A percentile compares a stretch with the other conserved stretches of the same genome.
Evolutionary conservation across 2,888 invertebrate genomes (phyloP).

Genomic region (Acanthococcus lagerstroemiae): DNA sequence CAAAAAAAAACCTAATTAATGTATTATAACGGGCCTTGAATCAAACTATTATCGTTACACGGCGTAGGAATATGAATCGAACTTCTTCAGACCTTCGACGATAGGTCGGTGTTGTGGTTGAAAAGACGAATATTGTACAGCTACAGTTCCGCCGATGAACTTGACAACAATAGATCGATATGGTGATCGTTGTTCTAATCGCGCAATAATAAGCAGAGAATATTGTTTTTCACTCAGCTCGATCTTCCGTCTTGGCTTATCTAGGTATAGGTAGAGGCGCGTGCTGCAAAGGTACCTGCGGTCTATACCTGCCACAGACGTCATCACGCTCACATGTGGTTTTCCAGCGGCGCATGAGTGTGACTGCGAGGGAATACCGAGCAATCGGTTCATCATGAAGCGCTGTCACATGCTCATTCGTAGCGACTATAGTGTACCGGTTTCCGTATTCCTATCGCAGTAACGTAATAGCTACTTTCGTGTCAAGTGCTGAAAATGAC

Average conservation of each 20-base stretch:
- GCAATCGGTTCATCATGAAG: too few relatives aligned
- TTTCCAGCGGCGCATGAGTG: too few relatives aligned
- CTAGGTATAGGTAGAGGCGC: too few relatives aligned
- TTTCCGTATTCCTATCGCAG: too few relatives aligned
- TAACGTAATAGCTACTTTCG: too few relatives aligned
- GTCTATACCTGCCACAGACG: too few relatives aligned
- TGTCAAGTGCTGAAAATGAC: too few relatives aligned
- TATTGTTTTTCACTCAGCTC: background rate
- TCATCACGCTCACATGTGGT: too few relatives aligned
- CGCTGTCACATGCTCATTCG: too few relatives aligned
- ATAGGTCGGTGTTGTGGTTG: conserved; percentile 17
- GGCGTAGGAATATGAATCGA: conserved; percentile 16
- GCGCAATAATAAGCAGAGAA: background rate
- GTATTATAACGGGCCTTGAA: conserved; percentile 10
- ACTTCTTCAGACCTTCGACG: conserved; percentile 20
- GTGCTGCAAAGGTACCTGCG: background rate
- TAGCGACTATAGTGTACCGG: too few relatives aligned
- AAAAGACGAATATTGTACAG: conserved; percentile 12
- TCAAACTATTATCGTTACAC: background rate
- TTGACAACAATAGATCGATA: conserved; percentile 19
- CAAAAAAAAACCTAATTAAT: conserved; percentile 19
- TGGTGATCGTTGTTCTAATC: background rate
- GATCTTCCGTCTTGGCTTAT: background rate
- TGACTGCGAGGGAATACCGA: too few relatives aligned
- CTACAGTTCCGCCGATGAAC: conserved; percentile 18